These are phyloP conservation scores for Anoplius nigerrimus DNA, from an alignment of 2,888 invertebrate species.

Conservation along the genomic window DNA sequence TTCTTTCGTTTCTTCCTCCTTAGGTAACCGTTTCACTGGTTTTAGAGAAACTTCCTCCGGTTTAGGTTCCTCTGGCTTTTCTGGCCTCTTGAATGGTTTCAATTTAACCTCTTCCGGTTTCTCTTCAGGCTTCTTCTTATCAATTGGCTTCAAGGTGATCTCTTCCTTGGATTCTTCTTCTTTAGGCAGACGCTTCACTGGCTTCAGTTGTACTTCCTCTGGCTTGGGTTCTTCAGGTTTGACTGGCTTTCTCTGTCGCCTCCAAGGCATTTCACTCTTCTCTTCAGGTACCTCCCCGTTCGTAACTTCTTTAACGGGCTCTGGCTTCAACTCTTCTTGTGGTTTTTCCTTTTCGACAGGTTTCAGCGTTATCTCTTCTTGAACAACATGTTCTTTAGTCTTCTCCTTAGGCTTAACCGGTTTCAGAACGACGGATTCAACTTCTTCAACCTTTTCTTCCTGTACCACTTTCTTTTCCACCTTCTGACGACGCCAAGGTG, in stretches of 20 bases:
- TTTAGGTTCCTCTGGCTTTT: slow-evolving; percentile 46
- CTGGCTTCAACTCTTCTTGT: slow-evolving; percentile 57
- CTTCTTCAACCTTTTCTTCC: slow-evolving; percentile 37
- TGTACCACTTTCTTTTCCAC: slow-evolving; percentile 33
- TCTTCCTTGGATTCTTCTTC: slow-evolving; percentile 53
- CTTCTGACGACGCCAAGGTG: slow-evolving; percentile 59
- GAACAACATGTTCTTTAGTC: slow-evolving; percentile 44
- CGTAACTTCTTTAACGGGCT: slow-evolving; percentile 48
- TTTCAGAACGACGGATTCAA: slow-evolving; percentile 30
- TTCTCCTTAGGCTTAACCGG: slow-evolving; percentile 48
- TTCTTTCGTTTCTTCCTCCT: slow-evolving; percentile 46
- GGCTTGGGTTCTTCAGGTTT: slow-evolving; percentile 48
- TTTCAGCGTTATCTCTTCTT: slow-evolving; percentile 54
- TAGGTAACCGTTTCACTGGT: slow-evolving; percentile 37
- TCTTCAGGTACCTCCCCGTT: slow-evolving; percentile 54
- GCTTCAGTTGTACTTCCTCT: slow-evolving; percentile 54
- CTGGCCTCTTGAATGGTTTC: slow-evolving; percentile 50
- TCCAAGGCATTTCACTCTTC: slow-evolving; percentile 59
- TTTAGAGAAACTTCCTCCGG: slow-evolving; percentile 52
- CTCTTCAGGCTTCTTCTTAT: slow-evolving; percentile 27
- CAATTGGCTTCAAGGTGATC: slow-evolving; percentile 57
- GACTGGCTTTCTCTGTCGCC: slow-evolving; percentile 54
- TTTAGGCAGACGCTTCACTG: slow-evolving; percentile 31
- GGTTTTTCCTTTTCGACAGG: slow-evolving; percentile 48
- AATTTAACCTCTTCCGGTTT: slow-evolving; percentile 64